Base-by-base conservation (phyloP, 1,140 invertebrate genomes). In the Philopotamus ludificatus region DNA sequence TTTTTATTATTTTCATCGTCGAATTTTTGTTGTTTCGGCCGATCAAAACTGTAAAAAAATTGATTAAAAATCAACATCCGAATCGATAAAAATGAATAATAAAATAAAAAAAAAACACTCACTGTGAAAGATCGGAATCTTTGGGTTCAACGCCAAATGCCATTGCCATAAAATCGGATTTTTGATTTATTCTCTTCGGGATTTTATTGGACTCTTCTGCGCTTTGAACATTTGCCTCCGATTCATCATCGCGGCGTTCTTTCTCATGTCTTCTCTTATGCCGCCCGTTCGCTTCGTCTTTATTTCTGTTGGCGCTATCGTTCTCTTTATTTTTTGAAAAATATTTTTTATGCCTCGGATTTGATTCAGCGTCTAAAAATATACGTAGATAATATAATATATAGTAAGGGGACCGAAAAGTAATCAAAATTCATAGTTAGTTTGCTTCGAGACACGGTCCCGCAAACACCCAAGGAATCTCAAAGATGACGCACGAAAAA, bases 91-190 rank as follows among this genome's bases (percentile, higher is more conserved):
- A 47, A 4, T 47, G 7, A 8, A 47, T 15, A 15, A 8, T 8
- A 47, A 47, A 47, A 7, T 7, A n/a, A 15, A 8, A 15, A 15
- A 49, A 21, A 7, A 21, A 8, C 26, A 47, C 25, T 20, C 39
- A 62, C 28, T 62, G 39, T 49, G 28, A 57, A 49, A n/a, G 39
- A 25, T 64, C 55, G 39, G 25, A 20, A 25, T 45, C 73, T 70
- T 78, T 79, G 9, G 76, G 74, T 60, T 77, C 73, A 1, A 79
- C 78, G n/a, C 78, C 76, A 55, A 79, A 71, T 16, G 77, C 78
- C 73, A 77, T 75, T 0, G 78, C 78, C 69, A 79, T 70, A 1
- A 74, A 73, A 50, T 79, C 75, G 4, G 75, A 77, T 42, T 74
- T 72, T 45, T 63, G 55, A 23, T 47, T 16, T 15, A 26, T 26